phyloP scores from a whole-genome alignment of 2,797 vertebrate species.

The Rallus crepitans region DNA sequence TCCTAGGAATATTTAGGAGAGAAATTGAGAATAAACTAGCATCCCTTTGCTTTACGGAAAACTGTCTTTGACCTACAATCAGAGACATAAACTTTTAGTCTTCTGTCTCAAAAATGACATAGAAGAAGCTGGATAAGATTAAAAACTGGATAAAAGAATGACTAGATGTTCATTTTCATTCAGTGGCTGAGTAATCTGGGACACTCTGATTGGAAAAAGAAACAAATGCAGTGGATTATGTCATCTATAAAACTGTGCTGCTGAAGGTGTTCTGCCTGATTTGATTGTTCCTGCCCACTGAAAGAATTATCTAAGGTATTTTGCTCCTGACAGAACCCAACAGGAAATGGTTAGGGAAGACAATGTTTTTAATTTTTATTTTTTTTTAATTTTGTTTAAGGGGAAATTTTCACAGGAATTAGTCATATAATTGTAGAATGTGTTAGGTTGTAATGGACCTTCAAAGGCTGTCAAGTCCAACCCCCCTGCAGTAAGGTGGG shows the following conservation, averaged over 20 bases:
- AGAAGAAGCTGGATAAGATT: neutral
- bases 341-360: neutral
- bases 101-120: fast-evolving
- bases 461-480: no score
- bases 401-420: no score
- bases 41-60: neutral
- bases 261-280: neutral
- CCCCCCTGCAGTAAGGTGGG: no score
- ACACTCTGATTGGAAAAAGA: neutral
- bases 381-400: no score
- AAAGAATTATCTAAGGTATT: neutral
- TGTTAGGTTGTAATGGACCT: no score
- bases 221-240: neutral
- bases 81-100: neutral
- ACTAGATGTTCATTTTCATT: neutral
- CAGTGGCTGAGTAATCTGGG: neutral
- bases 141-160: neutral
- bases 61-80: no score
- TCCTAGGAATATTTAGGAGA: neutral
- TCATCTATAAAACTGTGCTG: neutral
- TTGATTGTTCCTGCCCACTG: neutral
- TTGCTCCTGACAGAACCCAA: neutral
- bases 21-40: neutral
- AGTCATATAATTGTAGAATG: no score
- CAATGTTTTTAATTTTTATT: no score